Percentiles rank a stretch among this genome's conserved stretches.
phyloP scores from a whole-genome alignment of 2,797 vertebrate species.

The Sebastes nivosus region DNA sequence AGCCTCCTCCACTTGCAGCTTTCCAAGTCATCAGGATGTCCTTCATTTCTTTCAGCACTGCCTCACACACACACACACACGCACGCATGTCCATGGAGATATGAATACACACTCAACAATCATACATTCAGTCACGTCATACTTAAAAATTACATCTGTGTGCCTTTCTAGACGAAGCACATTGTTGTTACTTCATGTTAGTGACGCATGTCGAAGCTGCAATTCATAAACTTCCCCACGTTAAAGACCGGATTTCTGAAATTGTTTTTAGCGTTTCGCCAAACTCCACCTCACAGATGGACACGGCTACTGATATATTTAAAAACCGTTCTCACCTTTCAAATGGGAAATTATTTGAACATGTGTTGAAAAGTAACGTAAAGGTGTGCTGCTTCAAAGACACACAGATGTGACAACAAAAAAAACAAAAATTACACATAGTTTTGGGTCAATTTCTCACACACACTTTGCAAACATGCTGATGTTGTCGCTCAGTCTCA shows the following conservation, averaged over 20 bases:
- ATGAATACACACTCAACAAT: conserved; percentile 40
- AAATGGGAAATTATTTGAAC: conserved; percentile 36
- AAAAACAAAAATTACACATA: conserved; percentile 10
- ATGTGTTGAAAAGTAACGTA: conserved; percentile 52
- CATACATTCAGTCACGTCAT: conserved; percentile 46
- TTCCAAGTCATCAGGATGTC: conserved; percentile 70
- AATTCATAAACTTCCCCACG: neutral
- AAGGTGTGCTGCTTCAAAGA: conserved; percentile 67
- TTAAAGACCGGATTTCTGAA: conserved; percentile 22
- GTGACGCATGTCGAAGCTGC: conserved; percentile 45
- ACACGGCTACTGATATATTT: conserved; percentile 23
- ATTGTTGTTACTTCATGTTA: conserved; percentile 17
- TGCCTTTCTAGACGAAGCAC: conserved; percentile 49
- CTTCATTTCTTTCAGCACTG: conserved; percentile 62
- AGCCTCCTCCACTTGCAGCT: conserved; percentile 58
- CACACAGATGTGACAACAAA: conserved; percentile 66
- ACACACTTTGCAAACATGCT: conserved; percentile 48
- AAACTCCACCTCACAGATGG: conserved; percentile 18
- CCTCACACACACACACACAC: neutral
- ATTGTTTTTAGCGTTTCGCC: conserved; percentile 30
- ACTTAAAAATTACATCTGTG: conserved; percentile 68
- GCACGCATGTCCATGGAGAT: conserved; percentile 51
- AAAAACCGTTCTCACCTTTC: conserved; percentile 47
- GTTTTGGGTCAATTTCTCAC: conserved; percentile 35
- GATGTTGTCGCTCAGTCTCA: neutral